Evolutionary conservation across 2,888 invertebrate genomes (phyloP).

Genomic region (Phengaris arion): DNA sequence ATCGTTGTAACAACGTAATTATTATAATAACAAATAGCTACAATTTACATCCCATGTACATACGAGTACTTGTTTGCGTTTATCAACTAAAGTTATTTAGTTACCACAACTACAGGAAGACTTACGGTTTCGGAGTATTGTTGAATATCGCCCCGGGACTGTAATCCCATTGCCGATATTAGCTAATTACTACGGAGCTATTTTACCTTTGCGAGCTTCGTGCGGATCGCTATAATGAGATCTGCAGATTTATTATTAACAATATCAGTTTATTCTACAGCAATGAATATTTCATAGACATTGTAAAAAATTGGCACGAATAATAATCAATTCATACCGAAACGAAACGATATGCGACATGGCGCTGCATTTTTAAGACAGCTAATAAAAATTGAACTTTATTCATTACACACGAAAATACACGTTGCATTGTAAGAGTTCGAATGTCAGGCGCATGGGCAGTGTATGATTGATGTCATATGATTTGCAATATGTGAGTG

Average conservation of each 20-base stretch:
- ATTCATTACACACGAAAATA: neutral
- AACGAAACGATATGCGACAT: too few relatives aligned
- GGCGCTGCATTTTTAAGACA: too few relatives aligned
- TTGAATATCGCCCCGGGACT: neutral
- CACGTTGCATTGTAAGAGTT: too few relatives aligned
- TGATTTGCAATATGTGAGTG: too few relatives aligned
- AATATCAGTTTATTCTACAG: neutral
- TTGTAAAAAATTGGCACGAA: neutral
- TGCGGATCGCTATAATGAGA: neutral
- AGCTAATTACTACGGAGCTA: constrained; percentile 13
- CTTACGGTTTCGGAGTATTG: neutral
- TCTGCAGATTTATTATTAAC: neutral
- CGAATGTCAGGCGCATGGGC: too few relatives aligned
- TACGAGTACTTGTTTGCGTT: neutral
- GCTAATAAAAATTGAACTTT: too few relatives aligned
- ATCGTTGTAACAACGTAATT: too few relatives aligned
- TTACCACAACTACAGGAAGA: neutral
- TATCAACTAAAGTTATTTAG: neutral
- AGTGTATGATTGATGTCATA: too few relatives aligned
- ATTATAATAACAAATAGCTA: neutral
- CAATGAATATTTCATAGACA: neutral
- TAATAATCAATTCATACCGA: too few relatives aligned
- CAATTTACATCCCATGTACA: neutral
- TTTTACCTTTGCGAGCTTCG: neutral
- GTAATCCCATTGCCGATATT: constrained; percentile 7